Base-by-base conservation (phyloP, 2,113 vertebrate genomes). In the Dryoscopus gambensis region DNA sequence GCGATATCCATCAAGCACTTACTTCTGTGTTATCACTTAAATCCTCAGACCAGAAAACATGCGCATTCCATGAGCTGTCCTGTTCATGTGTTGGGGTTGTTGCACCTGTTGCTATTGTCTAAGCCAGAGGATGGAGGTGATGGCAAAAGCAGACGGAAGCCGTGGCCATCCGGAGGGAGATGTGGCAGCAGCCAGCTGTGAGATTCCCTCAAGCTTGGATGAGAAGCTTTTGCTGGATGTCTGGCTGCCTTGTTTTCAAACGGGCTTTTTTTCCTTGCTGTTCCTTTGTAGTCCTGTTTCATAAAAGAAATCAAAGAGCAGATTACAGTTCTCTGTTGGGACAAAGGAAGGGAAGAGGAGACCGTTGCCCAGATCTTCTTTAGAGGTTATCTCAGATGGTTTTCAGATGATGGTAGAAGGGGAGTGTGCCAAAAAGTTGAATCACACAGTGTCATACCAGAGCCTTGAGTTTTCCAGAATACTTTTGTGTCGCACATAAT, bases 61-160 rank as follows among this genome's bases (percentile, higher is more conserved):
- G 13, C 2, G 2, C 35, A 7, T 88, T 77, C 84, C 55, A 31
- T 4, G 4, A 37, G 24, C 35, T 37, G 42, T 78, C 60, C 55
- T 2, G 1, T 35, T 24, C 3, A 0, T 12, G 44, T 86, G 91
- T 14, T 3, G 31, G 13, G 75, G 75, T 16, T 87, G 40, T 35
- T 71, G 59, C 93, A 96, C 76, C 83, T 97, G 94, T 31, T 92
- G 63, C 62, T 82, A 10, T 96, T 89, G 91, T 89, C 50, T 25
- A 5, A 63, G 56, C 15, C 69, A 81, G 75, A 47, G 71, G 87
- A 33, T 44, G 62, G 69, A 89, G 82, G 20, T 60, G 93, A 95
- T 83, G 80, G 42, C 56, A 46, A 82, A 94, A 94, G 86, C 91
- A 96, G 87, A 37, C 28, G 65, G 84, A 77, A 82, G 33, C 73